Evolutionary conservation across 1,140 invertebrate genomes (phyloP), one percentile per base, ranked within the genome.

Genomic region (Glossosoma conforme): DNA sequence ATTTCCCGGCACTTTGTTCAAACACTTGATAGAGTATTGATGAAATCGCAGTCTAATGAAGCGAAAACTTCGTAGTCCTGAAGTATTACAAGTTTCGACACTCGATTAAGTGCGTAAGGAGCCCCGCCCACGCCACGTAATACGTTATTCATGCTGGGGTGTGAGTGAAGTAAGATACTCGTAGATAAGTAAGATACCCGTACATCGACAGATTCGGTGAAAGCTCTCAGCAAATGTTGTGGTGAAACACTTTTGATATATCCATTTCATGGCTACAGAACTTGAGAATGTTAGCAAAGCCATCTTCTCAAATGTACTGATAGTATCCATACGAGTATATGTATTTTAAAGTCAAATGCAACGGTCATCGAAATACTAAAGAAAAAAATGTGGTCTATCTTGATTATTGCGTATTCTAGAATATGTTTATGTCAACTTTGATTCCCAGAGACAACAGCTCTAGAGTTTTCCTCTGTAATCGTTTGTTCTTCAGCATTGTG

Each of bases 51-150:
- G 35, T 15, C 18, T 46, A 53, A 53, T 53, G 51, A 53, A 46
- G 44, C 30, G 44, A 37, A 53, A 53, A 18, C 38, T 38, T n/a
- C n/a, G 44, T 44, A 53, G 47, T 53, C 44, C 41, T 21, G 22
- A n/a, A 37, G 32, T 53, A 40, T 53, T 53, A 37, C 25, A 22
- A 47, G 42, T 45, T 53, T 47, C 51, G 44, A 24, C 43, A 42
- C 51, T 46, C 43, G 44, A 53, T 53, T 53, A 53, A 38, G 44
- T 30, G 22, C 18, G 33, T 28, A 30, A 33, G 25, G 32, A 13
- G 20, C n/a, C 33, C 11, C 32, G 18, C 32, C 14, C 41, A 10
- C 35, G 25, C 33, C 14, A 4, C 28, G 11, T 40, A 43, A 44
- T 52, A 52, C 33, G 44, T 21, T 40, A 24, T 42, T 50, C 30